Evolutionary conservation across 2,797 vertebrate species (phyloP), one percentile per base, ranked within the genome.

Genomic region (Oreochromis mossambicus): DNA sequence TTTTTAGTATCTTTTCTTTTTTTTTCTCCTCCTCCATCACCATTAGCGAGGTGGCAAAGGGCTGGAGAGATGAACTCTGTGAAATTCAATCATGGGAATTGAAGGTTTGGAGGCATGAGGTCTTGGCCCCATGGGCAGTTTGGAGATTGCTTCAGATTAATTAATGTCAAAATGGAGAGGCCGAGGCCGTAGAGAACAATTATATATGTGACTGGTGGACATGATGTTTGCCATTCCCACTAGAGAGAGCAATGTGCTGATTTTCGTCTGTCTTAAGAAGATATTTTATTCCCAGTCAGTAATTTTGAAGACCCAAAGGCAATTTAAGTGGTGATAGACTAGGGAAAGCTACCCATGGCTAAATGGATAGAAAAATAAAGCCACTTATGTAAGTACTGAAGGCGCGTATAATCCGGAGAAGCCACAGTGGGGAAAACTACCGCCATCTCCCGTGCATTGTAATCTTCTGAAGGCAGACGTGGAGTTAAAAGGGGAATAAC

Each of bases 291-390:
- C 85, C 82, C 87, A 84, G 86, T 88, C 85, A 86, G 89, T 91
- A 80, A 90, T 90, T 94, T 92, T 83, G 76, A 80, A 80, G 84
- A 63, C 82, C 85, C 83, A 88, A 91, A 92, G 94, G 91, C 92
- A 92, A 94, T 93, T 93, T 92, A 89, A 92, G 84, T 56, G 86
- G 52, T 88, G 89, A 90, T 90, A 91, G 86, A 87, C 83, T 41
- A 86, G 84, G 83, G 89, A 91, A 91, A 92, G 79, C 56, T 84
- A 87, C 84, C 89, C 89, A 79, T 81, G 85, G 93, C 87, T 92
- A 94, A 92, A 92, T 90, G 91, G 90, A 91, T 91, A 88, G 88
- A 93, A 92, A 94, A 95, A 94, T 92, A 91, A 93, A 94, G 89
- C 89, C 88, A 92, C 92, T 94, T 91, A 91, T 91, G 89, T 84